Evolutionary conservation across 1,140 invertebrate species (phyloP).

Genomic region (Drosophila nasuta): DNA sequence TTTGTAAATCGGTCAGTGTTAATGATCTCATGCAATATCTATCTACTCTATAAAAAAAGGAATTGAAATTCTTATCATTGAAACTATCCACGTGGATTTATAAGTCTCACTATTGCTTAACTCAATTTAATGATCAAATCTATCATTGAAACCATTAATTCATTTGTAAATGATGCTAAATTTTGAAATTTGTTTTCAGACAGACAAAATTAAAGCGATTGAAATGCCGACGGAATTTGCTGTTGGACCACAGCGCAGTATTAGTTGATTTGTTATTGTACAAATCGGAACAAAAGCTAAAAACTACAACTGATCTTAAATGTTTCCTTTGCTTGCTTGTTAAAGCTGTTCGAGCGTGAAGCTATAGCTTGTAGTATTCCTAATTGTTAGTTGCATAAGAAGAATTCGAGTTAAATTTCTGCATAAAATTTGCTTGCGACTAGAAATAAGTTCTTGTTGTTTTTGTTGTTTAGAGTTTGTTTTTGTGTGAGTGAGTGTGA

Average conservation of each 20-base stretch:
- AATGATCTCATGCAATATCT: slow-evolving; percentile 14
- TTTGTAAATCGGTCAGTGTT: neutral
- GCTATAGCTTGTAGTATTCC: slow-evolving; percentile 36
- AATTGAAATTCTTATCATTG: slow-evolving; percentile 5
- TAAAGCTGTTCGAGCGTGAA: slow-evolving; percentile 21
- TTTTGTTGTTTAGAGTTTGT: slow-evolving; percentile 44
- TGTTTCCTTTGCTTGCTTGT: slow-evolving; percentile 21
- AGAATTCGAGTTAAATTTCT: slow-evolving; percentile 73
- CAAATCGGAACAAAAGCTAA: slow-evolving; percentile 24
- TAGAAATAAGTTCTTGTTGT: slow-evolving; percentile 67
- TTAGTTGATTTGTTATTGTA: slow-evolving; percentile 28
- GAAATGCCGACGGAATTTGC: slow-evolving; percentile 35
- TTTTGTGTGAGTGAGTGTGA: slow-evolving; percentile 24
- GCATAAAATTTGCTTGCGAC: slow-evolving; percentile 75
- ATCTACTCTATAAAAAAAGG: slow-evolving; percentile 15
- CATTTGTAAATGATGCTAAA: slow-evolving; percentile 5
- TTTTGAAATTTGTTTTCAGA: slow-evolving; percentile 1
- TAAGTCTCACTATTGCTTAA: slow-evolving; percentile 7
- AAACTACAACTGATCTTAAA: slow-evolving; percentile 34
- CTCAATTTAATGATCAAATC: slow-evolving; percentile 3
- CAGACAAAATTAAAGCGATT: slow-evolving; percentile 9
- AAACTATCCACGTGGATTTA: neutral
- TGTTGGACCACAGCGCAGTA: slow-evolving; percentile 21
- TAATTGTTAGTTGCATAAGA: slow-evolving; percentile 52
- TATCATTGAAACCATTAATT: slow-evolving; percentile 37